Base-by-base conservation (phyloP, 2,888 invertebrate genomes). In the Dynastes hyllus region DNA sequence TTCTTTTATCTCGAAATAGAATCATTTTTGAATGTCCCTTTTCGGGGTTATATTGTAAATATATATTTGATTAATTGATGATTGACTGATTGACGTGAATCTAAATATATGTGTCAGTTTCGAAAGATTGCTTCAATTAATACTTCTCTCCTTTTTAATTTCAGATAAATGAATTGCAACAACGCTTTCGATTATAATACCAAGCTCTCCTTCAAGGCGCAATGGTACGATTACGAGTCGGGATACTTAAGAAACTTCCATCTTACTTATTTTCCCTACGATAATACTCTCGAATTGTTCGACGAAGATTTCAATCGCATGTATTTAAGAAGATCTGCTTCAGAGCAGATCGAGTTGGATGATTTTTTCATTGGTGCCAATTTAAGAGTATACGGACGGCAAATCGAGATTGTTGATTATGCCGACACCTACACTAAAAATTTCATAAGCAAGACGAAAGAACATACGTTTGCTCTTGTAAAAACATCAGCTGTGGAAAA, bases 181-280 rank as follows among this genome's bases (percentile, higher is more conserved):
- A 69, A 76, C 16, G 90, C 91, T 81, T 91, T 90, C 78, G 90
- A 91, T 63, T 92, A 91, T 84, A 89, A 84, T 78, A 91, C 92
- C 78, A 92, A 91, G 87, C 90, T 91, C 83, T 88, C 91, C 4
- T 95, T 96, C 88, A 88, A 93, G 79, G 95, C 95, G 2, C 96
- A 97, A 90, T 98, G 97, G 97, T 96, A 93, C 86, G 97, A 97
- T 87, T 92, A 93, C 83, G 93, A 95, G 85, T 94, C 96, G 0
- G 93, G 93, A 58, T 91, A 95, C 16, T 89, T 93, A 29, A 93
- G 95, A 84, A 93, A 93, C 81, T 97, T 96, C 88, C 91, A 93
- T 84, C 89, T 97, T 69, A 93, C 94, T 84, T 97, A 92, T 87
- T 96, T 93, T 88, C 93, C 94, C 1, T 91, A 90, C 70, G 97